A percentile compares a stretch with the other conserved stretches of the same genome.
Evolutionary conservation across 1,140 invertebrate species (phyloP).

Genomic region (Nomia melanderi): DNA sequence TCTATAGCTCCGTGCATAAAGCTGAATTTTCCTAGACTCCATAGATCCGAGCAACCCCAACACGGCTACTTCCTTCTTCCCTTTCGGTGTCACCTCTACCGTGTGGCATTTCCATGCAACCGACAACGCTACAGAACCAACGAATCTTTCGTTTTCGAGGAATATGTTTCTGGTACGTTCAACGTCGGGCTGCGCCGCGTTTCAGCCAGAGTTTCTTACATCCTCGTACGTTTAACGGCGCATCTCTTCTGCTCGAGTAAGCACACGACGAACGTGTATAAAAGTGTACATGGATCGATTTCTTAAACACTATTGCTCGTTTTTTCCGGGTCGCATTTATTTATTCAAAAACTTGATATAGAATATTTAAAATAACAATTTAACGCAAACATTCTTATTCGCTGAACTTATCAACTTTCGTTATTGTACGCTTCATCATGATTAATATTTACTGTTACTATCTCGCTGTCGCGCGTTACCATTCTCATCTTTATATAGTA

Average conservation of each 20-base stretch:
- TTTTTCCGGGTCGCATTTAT: background rate
- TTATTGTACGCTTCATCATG: background rate
- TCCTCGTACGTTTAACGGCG: no score
- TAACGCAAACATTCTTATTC: slow-evolving; percentile 14
- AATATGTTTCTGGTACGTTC: no score
- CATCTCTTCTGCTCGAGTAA: no score
- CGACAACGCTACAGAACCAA: no score
- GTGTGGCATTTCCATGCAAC: no score
- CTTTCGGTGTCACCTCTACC: no score
- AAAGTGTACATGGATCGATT: background rate
- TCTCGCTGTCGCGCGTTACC: background rate
- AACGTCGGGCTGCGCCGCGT: no score
- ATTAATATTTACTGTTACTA: background rate
- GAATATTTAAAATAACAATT: slow-evolving; percentile 19
- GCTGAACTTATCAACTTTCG: background rate
- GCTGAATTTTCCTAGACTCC: slow-evolving; percentile 14
- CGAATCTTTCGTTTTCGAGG: no score
- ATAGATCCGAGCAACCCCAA: background rate
- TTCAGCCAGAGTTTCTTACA: no score
- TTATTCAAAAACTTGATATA: slow-evolving; percentile 13
- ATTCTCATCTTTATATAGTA: background rate
- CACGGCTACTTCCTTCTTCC: no score
- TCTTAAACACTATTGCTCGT: background rate
- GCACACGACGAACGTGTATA: background rate
- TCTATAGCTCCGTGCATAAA: slow-evolving; percentile 63